Base-by-base conservation (phyloP, 1,140 invertebrate genomes). In the Dinoponera quadriceps region DNA sequence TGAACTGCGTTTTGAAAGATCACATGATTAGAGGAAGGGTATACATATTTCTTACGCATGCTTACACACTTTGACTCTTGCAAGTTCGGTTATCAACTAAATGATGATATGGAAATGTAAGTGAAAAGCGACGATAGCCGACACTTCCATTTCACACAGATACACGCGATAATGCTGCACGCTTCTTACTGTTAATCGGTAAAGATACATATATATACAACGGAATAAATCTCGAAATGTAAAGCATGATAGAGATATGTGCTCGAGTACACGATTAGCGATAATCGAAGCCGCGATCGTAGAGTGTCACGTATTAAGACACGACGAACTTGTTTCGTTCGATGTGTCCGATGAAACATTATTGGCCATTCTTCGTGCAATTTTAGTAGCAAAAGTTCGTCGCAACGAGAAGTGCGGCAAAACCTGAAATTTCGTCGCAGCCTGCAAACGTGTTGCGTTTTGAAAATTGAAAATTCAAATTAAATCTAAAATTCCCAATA, bases 181-280 rank as follows among this genome's bases (percentile, higher is more conserved):
- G 49, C 57, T 63, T 77, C 16, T 51, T 77, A 51, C 22, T 49
- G n/a, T 57, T 57, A 57, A 55, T 78, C 29, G 38, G 63, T 78
- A 57, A 71, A 69, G 33, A 59, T 59, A 57, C 33, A 44, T 59
- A 68, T 68, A 11, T 59, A 80, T 7, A 69, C 9, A 78, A 71
- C 38, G 22, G 20, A 77, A 65, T 25, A 55, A 29, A 27, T 48
- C 25, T 78, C 7, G 20, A 69, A 2, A 44, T 69, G 3, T 69
- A 69, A 71, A 80, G 65, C 65, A 59, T 57, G 54, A 80, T 22
- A 48, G 75, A 80, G 75, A 80, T 80, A 80, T 80, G 75, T 78
- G 51, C 65, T 71, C 9, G 54, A 69, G 57, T 69, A 69, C 14
- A 69, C n/a, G 33, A 80, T 69, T 44, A 69, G 29, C 75, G 49